Evolutionary conservation across 2,797 vertebrate genomes (phyloP).

Genomic region (Aeoliscus strigatus): DNA sequence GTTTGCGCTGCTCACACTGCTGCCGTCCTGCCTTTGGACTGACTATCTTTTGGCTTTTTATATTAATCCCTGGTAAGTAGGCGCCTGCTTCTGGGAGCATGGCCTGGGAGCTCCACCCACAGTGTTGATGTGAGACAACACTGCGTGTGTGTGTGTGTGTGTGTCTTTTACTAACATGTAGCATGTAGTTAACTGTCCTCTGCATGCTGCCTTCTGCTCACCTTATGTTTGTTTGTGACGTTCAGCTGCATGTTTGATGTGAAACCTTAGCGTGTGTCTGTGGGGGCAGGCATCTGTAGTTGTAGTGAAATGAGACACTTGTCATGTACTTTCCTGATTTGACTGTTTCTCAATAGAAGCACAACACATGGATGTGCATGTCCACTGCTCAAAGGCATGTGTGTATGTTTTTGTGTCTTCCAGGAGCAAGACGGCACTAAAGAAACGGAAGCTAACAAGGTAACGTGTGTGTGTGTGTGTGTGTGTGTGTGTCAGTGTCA

Average conservation of each 20-base stretch:
- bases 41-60: constrained; percentile 99
- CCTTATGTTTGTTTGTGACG: too few relatives aligned
- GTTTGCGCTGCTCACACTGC: constrained; percentile 99
- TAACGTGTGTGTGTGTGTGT: constrained; percentile 60
- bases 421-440: constrained; percentile 97
- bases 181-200: constrained; percentile 31
- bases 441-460: constrained; percentile 97
- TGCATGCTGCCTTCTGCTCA: constrained; percentile 35
- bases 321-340: too few relatives aligned
- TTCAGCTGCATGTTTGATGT: background rate
- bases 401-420: constrained; percentile 46
- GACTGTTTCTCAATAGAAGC: too few relatives aligned
- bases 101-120: constrained; percentile 41
- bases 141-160: too few relatives aligned
- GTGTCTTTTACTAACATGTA: constrained; percentile 24
- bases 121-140: constrained; percentile 29
- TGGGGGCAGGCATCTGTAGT: too few relatives aligned
- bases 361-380: too few relatives aligned
- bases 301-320: too few relatives aligned
- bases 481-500: background rate
- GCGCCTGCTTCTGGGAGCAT: constrained; percentile 56
- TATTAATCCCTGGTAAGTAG: constrained; percentile 99
- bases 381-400: too few relatives aligned
- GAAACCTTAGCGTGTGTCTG: background rate
- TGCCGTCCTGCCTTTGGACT: constrained; percentile 99